Conservation (phyloP, 2,888 invertebrate genomes). For the Vesta saturnalis region DNA sequence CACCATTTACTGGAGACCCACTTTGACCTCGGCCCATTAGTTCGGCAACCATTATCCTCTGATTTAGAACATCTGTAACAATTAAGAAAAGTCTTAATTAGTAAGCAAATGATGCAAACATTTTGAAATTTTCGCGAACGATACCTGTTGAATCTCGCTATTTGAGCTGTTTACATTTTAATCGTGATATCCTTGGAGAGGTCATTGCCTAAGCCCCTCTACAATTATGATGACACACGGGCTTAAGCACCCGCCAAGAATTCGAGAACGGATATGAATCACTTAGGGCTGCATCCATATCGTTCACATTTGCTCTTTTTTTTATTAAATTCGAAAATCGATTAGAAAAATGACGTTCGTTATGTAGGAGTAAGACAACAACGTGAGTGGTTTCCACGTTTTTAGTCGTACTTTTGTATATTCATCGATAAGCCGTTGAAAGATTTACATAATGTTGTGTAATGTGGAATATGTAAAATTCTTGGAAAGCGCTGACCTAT, state of each 20-base stretch:
- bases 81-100: constrained; percentile 16
- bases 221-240: constrained; percentile 38
- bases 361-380: constrained; percentile 30
- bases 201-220: constrained; percentile 47
- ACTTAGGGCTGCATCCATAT: constrained; percentile 39
- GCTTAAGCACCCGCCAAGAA: constrained; percentile 44
- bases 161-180: constrained; percentile 36
- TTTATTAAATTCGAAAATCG: constrained; percentile 17
- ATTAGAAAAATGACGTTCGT: too few species aligned
- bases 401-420: constrained; percentile 1
- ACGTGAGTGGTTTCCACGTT: constrained; percentile 40
- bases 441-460: constrained; percentile 6
- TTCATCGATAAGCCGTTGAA: neutral
- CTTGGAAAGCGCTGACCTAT: constrained; percentile 16
- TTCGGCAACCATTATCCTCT: constrained; percentile 89
- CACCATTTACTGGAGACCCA: constrained; percentile 76
- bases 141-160: neutral
- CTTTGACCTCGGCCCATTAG: constrained; percentile 81
- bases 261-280: constrained; percentile 49
- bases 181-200: constrained; percentile 50
- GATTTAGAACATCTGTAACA: constrained; percentile 62
- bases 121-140: neutral
- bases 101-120: neutral
- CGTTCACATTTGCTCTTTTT: too few species aligned
- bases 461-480: constrained; percentile 7